Conservation (phyloP, 2,113 vertebrate species). For the Lonchura striata region DNA sequence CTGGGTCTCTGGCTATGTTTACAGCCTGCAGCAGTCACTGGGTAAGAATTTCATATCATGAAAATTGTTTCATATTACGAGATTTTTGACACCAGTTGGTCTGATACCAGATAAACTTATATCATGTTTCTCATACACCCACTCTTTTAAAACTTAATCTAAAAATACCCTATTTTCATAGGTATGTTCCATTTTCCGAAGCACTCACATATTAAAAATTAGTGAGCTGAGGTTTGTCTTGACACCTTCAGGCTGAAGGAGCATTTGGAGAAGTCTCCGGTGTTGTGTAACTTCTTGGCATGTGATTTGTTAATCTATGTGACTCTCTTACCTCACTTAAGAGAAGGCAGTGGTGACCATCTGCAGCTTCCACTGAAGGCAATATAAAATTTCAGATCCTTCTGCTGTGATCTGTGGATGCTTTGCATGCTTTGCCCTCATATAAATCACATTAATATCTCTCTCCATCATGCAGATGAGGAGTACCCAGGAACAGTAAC, state of each 20-base stretch:
- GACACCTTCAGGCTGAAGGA: background rate
- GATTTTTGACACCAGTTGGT: background rate
- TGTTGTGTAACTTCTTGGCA: background rate
- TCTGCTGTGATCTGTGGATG: background rate
- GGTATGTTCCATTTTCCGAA: background rate
- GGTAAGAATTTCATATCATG: background rate
- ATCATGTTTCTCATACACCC: background rate
- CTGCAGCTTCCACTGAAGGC: background rate
- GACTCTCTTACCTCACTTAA: background rate
- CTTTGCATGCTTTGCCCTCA: background rate
- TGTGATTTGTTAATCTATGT: background rate
- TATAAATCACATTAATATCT: background rate
- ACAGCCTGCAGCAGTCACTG: background rate
- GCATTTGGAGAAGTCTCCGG: background rate
- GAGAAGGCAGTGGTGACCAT: background rate
- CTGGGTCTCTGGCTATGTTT: background rate
- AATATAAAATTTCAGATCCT: background rate
- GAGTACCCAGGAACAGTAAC: background rate
- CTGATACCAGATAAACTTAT: background rate
- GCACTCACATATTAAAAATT: background rate
- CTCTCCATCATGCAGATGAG: background rate
- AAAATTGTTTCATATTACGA: background rate
- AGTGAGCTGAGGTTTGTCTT: background rate
- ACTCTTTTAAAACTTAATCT: background rate
- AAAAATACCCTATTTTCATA: background rate